phyloP scores from a whole-genome alignment of 2,888 invertebrate species.

The Ophion ventricosus region DNA sequence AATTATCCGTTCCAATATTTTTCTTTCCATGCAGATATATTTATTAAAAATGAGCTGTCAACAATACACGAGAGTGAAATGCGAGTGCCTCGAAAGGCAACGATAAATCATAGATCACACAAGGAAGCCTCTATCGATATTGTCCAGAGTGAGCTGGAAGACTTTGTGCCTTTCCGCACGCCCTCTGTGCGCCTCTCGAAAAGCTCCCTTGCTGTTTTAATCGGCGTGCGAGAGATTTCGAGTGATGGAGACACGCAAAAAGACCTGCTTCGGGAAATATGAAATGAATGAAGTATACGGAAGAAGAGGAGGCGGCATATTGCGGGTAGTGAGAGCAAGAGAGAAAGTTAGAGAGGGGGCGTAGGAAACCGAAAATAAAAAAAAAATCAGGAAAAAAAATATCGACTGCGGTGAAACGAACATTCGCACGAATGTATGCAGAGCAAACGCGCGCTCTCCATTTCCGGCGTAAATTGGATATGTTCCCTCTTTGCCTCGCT shows the following conservation, averaged over 20 bases:
- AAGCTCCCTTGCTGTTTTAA: conserved; percentile 31
- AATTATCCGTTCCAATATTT: too few species aligned
- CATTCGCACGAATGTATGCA: conserved; percentile 31
- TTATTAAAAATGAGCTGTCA: too few species aligned
- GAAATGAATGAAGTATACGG: not conserved
- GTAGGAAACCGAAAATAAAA: conserved; percentile 4
- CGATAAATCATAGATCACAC: too few species aligned
- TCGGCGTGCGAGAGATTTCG: conserved; percentile 13
- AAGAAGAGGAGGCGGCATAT: too few species aligned
- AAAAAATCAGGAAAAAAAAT: not conserved
- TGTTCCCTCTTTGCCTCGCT: not conserved
- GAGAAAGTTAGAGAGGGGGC: not conserved
- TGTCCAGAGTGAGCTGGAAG: not conserved
- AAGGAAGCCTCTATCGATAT: too few species aligned
- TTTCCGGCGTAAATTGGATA: conserved; percentile 53
- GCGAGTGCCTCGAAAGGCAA: too few species aligned
- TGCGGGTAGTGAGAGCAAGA: not conserved
- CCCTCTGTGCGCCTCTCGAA: conserved; percentile 1
- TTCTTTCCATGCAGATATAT: too few species aligned
- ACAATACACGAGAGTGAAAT: too few species aligned
- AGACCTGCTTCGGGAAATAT: conserved; percentile 7
- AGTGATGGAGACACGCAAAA: conserved; percentile 18
- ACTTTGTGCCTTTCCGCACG: conserved; percentile 8
- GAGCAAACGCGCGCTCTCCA: conserved; percentile 37
- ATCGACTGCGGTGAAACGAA: conserved; percentile 14